Evolutionary conservation across 2,113 vertebrate species (phyloP), one percentile per base, ranked within the genome.

Genomic region (human (Homo sapiens)): DNA sequence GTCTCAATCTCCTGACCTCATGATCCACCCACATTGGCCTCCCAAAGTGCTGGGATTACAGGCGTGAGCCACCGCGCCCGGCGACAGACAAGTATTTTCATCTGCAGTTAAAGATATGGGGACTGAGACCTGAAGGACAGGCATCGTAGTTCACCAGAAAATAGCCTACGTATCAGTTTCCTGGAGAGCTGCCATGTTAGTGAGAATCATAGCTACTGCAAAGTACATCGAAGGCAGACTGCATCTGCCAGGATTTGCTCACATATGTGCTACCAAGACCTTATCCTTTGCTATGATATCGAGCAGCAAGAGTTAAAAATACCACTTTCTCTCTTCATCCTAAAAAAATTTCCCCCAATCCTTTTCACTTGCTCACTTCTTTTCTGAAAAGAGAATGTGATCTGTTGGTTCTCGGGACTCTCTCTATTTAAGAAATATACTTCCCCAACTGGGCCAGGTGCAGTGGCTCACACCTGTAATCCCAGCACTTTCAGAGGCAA

Each of bases 281-380:
- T 50, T n/a, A 18, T 35, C 32, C 79, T 94, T 75, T 22, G 3
- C 55, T 57, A 30, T 75, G 12, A 43, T 94, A 50, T 57, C 48
- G 82, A 97, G 50, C 30, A 93, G 10, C 66, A 91, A 57, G 55
- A 70, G 48, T 57, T 72, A 45, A 52, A 95, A 93, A 87, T 25
- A 32, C 6, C 12, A 25, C 23, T 70, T 93, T 87, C 75, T 50
- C 12, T 86, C 73, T 93, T 75, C 35, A 38, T n/a, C 38, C 64
- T 90, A 68, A 91, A 76, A 80, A 55, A 16, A 40, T 10, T 8
- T 30, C 70, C 64, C n/a, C 22, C 55, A 5, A 10, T 12, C 32
- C 3, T 86, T 16, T 76, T 18, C 12, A 38, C 30, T 43, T 94
- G 27, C 27, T 17, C 57, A 48, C 70, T 92, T 87, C 13, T 94